Percentiles rank a stretch among this genome's conserved stretches.
These are phyloP conservation scores for Synergus itoensis DNA, from an alignment of 2,888 invertebrate genomes.

Conservation along the genomic window DNA sequence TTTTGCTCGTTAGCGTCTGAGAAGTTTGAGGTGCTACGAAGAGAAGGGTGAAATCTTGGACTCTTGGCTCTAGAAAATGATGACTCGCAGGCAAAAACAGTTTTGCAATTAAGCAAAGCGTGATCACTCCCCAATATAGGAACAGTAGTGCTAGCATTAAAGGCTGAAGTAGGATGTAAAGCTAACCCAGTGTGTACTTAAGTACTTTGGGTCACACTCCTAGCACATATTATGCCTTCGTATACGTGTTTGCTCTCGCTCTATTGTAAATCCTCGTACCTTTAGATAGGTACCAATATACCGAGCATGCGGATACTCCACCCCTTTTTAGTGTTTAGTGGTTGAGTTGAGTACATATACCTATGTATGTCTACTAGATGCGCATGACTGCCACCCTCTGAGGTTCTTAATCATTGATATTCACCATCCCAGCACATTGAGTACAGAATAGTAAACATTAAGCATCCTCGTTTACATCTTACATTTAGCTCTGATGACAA, in stretches of 20 bases:
- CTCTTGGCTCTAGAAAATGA: constrained; percentile 8
- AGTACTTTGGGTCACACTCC: constrained; percentile 57
- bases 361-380: constrained; percentile 41
- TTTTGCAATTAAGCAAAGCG: constrained; percentile 29
- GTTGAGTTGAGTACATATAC: not conserved
- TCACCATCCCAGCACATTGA: constrained; percentile 53
- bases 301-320: constrained; percentile 30
- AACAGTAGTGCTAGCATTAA: constrained; percentile 44
- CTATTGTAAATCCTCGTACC: not conserved
- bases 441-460: constrained; percentile 54
- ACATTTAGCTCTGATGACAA: not conserved
- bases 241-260: not conserved
- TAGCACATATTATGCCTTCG: constrained; percentile 33
- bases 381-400: constrained; percentile 51
- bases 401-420: constrained; percentile 63
- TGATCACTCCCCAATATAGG: constrained; percentile 1
- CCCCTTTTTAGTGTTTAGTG: constrained; percentile 34
- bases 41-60: not conserved
- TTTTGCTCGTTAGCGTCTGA: constrained; percentile 32
- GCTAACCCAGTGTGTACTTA: constrained; percentile 52
- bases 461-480: constrained; percentile 46
- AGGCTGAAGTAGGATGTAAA: constrained; percentile 50
- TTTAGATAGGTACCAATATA: constrained; percentile 42
- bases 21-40: not conserved
- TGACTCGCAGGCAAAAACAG: not conserved